Percentiles rank a stretch among this genome's conserved stretches.
Evolutionary conservation across 2,888 invertebrate genomes (phyloP).

Genomic region (Stenichneumon culpator): DNA sequence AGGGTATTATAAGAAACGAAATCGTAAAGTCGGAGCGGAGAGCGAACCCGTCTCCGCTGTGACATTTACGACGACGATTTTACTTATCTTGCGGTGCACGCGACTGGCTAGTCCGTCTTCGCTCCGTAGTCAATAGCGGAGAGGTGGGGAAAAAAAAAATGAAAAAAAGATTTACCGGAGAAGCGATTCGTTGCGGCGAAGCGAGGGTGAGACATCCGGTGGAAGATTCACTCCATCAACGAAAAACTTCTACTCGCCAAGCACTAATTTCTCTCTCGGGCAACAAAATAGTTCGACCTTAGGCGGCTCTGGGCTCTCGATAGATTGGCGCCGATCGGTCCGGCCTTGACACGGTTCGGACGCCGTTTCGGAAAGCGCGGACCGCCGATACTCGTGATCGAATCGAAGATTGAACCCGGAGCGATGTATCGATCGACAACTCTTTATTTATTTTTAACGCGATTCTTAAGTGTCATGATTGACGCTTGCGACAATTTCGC

Average conservation of each 20-base stretch:
- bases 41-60: slow-evolving; percentile 48
- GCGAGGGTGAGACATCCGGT: neutral
- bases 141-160: neutral
- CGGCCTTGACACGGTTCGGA: slow-evolving; percentile 55
- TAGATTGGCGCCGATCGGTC: slow-evolving; percentile 42
- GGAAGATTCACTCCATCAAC: neutral
- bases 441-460: neutral
- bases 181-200: neutral
- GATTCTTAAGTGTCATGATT: neutral
- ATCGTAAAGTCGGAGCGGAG: slow-evolving; percentile 50
- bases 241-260: neutral
- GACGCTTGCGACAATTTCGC: too few relatives aligned
- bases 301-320: neutral
- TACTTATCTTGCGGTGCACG: slow-evolving; percentile 59
- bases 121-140: slow-evolving; percentile 11
- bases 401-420: neutral
- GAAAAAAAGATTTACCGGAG: slow-evolving; percentile 39
- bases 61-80: slow-evolving; percentile 65
- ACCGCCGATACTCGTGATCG: neutral
- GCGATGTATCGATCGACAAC: neutral
- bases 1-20: slow-evolving; percentile 49
- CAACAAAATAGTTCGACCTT: slow-evolving; percentile 29
- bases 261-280: neutral
- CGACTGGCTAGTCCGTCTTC: neutral
- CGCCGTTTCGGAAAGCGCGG: slow-evolving; percentile 40